phyloP scores from a whole-genome alignment of 2,888 invertebrate genomes.

The Timema podura region DNA sequence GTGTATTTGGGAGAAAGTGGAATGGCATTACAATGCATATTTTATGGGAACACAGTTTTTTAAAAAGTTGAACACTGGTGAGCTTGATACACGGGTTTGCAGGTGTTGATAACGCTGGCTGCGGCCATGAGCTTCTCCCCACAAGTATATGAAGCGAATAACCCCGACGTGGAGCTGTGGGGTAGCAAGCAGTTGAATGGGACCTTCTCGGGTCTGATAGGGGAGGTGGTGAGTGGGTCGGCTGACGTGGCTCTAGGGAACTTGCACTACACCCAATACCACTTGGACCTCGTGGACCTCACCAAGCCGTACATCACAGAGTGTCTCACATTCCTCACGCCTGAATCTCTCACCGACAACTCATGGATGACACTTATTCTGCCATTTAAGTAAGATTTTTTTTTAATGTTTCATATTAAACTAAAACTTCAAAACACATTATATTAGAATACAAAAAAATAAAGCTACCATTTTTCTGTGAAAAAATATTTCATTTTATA shows the following conservation, averaged over 20 bases:
- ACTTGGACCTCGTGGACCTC: slow-evolving; percentile 66
- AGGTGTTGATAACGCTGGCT: too few species aligned
- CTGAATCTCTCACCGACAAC: slow-evolving; percentile 73
- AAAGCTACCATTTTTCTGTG: too few species aligned
- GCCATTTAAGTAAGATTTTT: slow-evolving; percentile 74
- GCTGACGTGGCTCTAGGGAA: slow-evolving; percentile 75
- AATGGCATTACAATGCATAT: too few species aligned
- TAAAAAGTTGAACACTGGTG: too few species aligned
- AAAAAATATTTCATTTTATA: too few species aligned
- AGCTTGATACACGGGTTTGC: too few species aligned
- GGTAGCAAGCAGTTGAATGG: slow-evolving; percentile 61
- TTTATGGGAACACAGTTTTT: too few species aligned
- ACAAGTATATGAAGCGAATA: slow-evolving; percentile 63
- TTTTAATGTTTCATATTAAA: too few species aligned
- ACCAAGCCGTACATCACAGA: slow-evolving; percentile 76
- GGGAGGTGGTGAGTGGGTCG: slow-evolving; percentile 48
- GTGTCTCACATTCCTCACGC: slow-evolving; percentile 79
- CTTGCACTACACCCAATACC: slow-evolving; percentile 67
- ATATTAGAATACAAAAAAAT: too few species aligned
- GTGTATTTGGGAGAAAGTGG: too few species aligned
- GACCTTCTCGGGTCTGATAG: slow-evolving; percentile 65
- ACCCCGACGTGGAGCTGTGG: slow-evolving; percentile 62
- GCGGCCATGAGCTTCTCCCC: too few species aligned
- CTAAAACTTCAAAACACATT: too few species aligned
- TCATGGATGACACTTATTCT: slow-evolving; percentile 79